phyloP scores from a whole-genome alignment of 2,888 invertebrate genomes.

The Euclidia mi region DNA sequence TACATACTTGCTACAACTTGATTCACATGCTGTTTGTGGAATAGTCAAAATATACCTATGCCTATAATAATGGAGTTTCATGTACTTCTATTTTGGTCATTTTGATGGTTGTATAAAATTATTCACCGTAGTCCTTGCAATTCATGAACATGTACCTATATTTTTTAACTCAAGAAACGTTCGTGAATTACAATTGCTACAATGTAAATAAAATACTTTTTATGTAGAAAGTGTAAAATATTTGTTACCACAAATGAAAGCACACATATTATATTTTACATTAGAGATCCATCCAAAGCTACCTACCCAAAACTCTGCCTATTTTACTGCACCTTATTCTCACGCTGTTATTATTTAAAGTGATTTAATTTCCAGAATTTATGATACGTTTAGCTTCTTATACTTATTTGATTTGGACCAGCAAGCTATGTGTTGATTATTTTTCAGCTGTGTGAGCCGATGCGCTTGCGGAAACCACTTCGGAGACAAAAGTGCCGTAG shows the following conservation, averaged over 20 bases:
- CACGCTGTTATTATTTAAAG: slow-evolving; percentile 42
- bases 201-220: background rate
- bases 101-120: no score
- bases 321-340: slow-evolving; percentile 19
- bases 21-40: no score
- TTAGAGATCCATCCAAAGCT: no score
- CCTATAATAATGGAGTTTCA: no score
- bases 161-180: no score
- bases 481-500: slow-evolving; percentile 87
- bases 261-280: no score
- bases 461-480: slow-evolving; percentile 81
- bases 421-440: slow-evolving; percentile 67
- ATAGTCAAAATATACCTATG: no score
- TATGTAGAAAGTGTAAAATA: background rate
- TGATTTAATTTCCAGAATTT: slow-evolving; percentile 42
- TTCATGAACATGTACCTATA: no score
- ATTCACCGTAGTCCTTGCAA: no score
- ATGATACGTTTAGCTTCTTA: slow-evolving; percentile 60
- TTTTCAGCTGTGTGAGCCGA: slow-evolving; percentile 82
- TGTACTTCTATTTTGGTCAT: no score
- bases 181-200: background rate
- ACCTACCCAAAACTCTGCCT: no score
- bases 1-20: no score
- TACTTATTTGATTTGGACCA: slow-evolving; percentile 59
- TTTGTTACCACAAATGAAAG: slow-evolving; percentile 14